Evolutionary conservation across 2,888 invertebrate genomes (phyloP), one percentile per base, ranked within the genome.

Genomic region (Orthosia incerta): DNA sequence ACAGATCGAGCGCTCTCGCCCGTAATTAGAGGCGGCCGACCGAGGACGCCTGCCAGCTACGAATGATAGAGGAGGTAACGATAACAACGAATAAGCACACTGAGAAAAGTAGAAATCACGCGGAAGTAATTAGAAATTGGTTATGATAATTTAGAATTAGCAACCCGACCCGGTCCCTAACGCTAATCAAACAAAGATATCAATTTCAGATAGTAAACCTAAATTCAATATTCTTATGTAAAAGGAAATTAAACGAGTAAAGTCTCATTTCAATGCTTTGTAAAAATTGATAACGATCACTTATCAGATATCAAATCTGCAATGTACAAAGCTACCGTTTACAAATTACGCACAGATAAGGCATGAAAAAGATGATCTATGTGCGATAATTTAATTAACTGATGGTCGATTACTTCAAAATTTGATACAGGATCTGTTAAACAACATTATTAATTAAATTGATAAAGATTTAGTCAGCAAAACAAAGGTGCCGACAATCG

Each of bases 1-100:
- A 82, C 89, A 88, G 89, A 92, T 91, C 89, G 89, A 76, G 66
- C 88, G 88, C 89, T 91, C 90, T 91, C 91, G 88, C 90, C 89
- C 86, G 89, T 89, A 92, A 93, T 94, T 93, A 93, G 89, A 90
- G 88, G 88, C 89, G 88, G 87, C 85, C 86, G 88, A 91, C 89
- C 88, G 89, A 84, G 82, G 77, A 81, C 73, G 74, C 57, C 88
- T 72, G 62, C 68, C 87, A 90, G 80, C 85, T 82, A 86, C 77
- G 85, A 88, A 87, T 31, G 50, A 69, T 61, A 85, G 71, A 85
- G 68, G 53, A 60, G 84, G 84, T 46, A 84, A 61, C 48, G 57
- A 55, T 48, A 23, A 31, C 31, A n/a, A 11, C 12, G 9, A 51
- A 60, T 45, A 13, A 45, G 20, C 20, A 74, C 13, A 62, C 2